These are phyloP conservation scores for Caenorhabditis remanei DNA, from an alignment of 1,140 invertebrate genomes.

Conservation along the genomic window DNA sequence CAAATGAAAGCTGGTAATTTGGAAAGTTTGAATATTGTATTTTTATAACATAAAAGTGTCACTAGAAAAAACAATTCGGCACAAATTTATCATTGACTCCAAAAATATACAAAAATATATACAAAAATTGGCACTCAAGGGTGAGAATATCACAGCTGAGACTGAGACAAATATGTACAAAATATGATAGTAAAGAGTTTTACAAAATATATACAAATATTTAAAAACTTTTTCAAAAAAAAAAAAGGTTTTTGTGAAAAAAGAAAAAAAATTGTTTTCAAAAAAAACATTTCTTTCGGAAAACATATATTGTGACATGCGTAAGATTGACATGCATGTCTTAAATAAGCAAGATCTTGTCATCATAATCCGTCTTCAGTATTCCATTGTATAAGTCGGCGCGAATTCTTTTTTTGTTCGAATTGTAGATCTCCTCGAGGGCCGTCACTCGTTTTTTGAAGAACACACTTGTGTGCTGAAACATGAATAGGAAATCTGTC, in stretches of 20 bases:
- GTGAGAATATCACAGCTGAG: too few species aligned
- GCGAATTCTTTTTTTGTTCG: conserved; percentile 7
- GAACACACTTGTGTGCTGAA: not conserved
- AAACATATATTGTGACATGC: too few species aligned
- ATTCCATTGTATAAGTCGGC: conserved; percentile 5
- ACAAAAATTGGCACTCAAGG: too few species aligned
- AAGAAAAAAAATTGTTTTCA: not conserved
- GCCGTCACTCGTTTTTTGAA: conserved; percentile 13
- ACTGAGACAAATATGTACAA: too few species aligned
- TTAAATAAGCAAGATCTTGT: not conserved
- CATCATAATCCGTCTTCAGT: conserved; percentile 18
- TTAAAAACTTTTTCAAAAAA: not conserved
- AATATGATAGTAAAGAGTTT: too few species aligned
- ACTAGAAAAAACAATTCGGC: too few species aligned
- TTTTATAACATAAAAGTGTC: too few species aligned
- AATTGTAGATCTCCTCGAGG: conserved; percentile 5
- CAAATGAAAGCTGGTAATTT: too few species aligned
- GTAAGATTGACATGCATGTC: not conserved
- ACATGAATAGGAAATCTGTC: not conserved
- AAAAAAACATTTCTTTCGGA: not conserved
- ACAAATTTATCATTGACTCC: too few species aligned
- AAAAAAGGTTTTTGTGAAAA: not conserved
- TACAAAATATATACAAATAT: too few species aligned
- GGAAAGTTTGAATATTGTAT: too few species aligned
- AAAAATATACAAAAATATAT: too few species aligned